Conservation (phyloP, 2,113 vertebrate genomes). For the Machaerirhynchus nigripectus region DNA sequence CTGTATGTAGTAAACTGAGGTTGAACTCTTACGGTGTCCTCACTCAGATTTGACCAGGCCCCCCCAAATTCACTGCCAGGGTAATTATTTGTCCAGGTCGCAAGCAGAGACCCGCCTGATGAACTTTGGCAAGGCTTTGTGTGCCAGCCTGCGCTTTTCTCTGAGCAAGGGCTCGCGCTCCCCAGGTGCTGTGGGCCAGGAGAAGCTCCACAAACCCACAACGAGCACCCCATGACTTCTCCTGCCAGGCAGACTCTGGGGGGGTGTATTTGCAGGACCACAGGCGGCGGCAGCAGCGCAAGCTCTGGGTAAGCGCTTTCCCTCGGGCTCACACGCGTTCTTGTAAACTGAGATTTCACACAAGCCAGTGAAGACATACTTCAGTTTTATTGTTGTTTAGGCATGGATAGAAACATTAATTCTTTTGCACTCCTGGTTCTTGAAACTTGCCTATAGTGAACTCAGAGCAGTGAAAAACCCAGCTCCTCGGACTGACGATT, state of each 20-base stretch:
- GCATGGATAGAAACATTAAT: slow-evolving; percentile 77
- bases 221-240: neutral
- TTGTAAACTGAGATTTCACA: slow-evolving; percentile 50
- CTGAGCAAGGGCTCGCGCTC: neutral
- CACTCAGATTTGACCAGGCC: neutral
- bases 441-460: slow-evolving; percentile 61
- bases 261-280: accelerated
- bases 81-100: neutral
- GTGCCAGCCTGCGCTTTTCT: neutral
- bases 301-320: neutral
- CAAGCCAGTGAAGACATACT: slow-evolving; percentile 72
- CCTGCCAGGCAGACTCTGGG: accelerated
- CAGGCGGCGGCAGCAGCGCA: accelerated
- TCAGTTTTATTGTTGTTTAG: slow-evolving; percentile 81
- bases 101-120: accelerated
- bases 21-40: neutral
- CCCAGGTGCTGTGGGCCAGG: neutral
- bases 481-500: slow-evolving; percentile 22
- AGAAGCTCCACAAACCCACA: neutral
- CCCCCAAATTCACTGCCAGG: no score
- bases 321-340: accelerated
- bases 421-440: slow-evolving; percentile 69
- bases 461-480: slow-evolving; percentile 44
- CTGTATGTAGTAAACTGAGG: neutral
- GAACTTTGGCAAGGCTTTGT: neutral